These are phyloP conservation scores for Parazoanthus darwini DNA, from an alignment of 92 coral and sea anemone genomes.

Conservation along the genomic window DNA sequence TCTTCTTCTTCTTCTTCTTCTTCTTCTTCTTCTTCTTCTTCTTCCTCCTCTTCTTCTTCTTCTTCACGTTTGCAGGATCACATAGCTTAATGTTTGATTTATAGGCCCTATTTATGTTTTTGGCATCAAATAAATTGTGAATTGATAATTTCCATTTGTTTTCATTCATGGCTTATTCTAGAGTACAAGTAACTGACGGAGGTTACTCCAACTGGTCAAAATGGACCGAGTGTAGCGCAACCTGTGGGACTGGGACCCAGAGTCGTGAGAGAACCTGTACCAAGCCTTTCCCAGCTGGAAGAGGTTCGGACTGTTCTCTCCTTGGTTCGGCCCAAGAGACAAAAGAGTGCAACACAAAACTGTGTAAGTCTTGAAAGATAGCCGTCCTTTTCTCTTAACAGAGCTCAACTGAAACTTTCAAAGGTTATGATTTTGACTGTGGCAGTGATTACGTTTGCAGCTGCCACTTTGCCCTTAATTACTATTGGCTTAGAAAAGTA, in stretches of 20 bases:
- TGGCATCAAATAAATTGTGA: too few relatives aligned
- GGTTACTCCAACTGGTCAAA: constrained; percentile 24
- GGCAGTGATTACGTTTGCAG: background rate
- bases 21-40: too few relatives aligned
- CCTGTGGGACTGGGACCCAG: constrained; percentile 33
- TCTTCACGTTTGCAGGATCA: too few relatives aligned
- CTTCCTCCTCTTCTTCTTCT: too few relatives aligned
- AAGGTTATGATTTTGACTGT: background rate
- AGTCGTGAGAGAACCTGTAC: constrained; percentile 12
- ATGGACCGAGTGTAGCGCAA: constrained; percentile 38
- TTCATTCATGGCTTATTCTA: background rate
- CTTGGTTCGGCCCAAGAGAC: constrained; percentile 13
- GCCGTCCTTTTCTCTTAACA: background rate
- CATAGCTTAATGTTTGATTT: too few relatives aligned
- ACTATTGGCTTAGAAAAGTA: too few relatives aligned
- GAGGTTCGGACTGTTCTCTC: background rate
- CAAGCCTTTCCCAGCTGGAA: background rate
- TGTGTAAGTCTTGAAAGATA: background rate
- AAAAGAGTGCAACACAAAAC: constrained; percentile 12
- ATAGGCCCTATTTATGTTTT: too few relatives aligned
- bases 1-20: too few relatives aligned
- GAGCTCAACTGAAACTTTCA: background rate
- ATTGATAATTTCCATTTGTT: too few relatives aligned
- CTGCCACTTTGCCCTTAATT: too few relatives aligned
- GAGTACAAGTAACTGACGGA: constrained; percentile 5